Percentiles rank a stretch among this genome's conserved stretches.
Evolutionary conservation across 92 coral and sea anemone species (phyloP).

Genomic region (Parazoanthus swiftii): DNA sequence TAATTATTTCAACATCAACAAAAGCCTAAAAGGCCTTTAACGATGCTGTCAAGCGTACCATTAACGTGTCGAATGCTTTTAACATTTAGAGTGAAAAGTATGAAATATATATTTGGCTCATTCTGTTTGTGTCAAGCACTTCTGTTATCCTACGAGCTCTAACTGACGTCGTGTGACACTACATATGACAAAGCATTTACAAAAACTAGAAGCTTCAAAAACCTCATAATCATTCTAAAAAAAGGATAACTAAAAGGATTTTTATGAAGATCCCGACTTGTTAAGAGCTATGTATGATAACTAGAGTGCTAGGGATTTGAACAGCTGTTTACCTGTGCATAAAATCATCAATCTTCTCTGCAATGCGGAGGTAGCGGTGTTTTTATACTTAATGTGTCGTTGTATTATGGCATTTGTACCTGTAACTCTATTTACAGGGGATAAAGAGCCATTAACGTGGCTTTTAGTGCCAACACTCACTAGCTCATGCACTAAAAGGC

Average conservation of each 20-base stretch:
- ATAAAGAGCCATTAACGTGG: conserved; percentile 28
- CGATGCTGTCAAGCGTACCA: neutral
- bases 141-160: neutral
- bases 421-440: conserved; percentile 16
- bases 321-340: conserved; percentile 9
- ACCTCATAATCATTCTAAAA: no score
- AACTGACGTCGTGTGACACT: conserved; percentile 9
- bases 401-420: conserved; percentile 14
- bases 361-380: conserved; percentile 16
- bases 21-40: neutral
- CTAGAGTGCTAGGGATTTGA: conserved; percentile 7
- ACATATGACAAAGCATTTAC: neutral
- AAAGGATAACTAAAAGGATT: neutral
- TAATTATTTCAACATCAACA: no score
- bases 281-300: neutral
- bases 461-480: conserved; percentile 1
- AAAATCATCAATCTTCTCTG: neutral
- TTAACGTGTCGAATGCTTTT: neutral
- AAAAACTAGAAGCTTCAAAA: no score
- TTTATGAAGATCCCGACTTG: neutral
- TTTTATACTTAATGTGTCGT: neutral
- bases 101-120: neutral
- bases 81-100: neutral
- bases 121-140: neutral
- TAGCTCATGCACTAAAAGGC: neutral